These are phyloP conservation scores for Drosophila santomea DNA, from an alignment of 1,140 invertebrate species.

Conservation along the genomic window DNA sequence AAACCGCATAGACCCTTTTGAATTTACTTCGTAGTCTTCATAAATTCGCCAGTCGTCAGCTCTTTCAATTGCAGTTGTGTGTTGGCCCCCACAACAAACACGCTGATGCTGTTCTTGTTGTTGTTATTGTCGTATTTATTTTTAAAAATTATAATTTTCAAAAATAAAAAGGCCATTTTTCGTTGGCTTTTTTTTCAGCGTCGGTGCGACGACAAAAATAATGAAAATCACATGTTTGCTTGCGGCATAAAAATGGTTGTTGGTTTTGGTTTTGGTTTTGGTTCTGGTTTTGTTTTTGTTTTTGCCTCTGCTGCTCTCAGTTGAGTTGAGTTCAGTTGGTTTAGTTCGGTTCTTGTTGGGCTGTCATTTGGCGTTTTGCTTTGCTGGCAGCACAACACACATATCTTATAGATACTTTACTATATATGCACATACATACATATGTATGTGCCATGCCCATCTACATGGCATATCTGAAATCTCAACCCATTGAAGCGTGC, in stretches of 20 bases:
- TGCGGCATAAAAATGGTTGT: slow-evolving; percentile 70
- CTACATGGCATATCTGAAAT: slow-evolving; percentile 39
- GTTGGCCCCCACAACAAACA: slow-evolving; percentile 40
- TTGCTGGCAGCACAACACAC: slow-evolving; percentile 66
- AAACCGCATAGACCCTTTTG: neutral
- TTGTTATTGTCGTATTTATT: slow-evolving; percentile 58
- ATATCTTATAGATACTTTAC: slow-evolving; percentile 51
- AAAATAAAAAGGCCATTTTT: slow-evolving; percentile 70
- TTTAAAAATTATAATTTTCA: slow-evolving; percentile 81
- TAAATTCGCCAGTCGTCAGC: neutral
- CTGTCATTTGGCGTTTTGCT: slow-evolving; percentile 71
- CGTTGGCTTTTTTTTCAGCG: slow-evolving; percentile 7
- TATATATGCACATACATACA: slow-evolving; percentile 27
- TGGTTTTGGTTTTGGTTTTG: neutral
- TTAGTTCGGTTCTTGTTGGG: slow-evolving; percentile 38
- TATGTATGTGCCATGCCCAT: slow-evolving; percentile 10
- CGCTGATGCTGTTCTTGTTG: neutral
- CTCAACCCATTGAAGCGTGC: slow-evolving; percentile 53
- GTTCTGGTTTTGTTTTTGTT: too few species aligned
- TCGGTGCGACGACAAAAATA: slow-evolving; percentile 76
- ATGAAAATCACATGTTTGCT: slow-evolving; percentile 82
- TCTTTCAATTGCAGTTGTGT: slow-evolving; percentile 29
- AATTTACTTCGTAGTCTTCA: slow-evolving; percentile 16
- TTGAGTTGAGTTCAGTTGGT: slow-evolving; percentile 19
- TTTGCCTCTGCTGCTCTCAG: slow-evolving; percentile 7